Evolutionary conservation across 2,797 vertebrate genomes (phyloP), one percentile per base, ranked within the genome.

Genomic region (Craterocephalus amniculus): DNA sequence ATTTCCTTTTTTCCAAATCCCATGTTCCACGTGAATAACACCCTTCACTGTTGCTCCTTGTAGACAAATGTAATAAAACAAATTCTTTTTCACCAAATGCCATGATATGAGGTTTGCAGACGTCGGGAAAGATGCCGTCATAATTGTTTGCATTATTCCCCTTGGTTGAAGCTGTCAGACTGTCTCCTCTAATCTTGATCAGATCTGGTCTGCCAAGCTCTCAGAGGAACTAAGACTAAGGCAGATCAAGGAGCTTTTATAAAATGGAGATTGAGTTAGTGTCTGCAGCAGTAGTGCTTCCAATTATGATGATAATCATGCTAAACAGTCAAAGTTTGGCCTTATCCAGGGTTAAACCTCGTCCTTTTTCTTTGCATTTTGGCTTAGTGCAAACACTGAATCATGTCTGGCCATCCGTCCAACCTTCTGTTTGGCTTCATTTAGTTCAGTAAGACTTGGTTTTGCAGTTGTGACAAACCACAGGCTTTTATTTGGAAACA

Each of bases 401-500:
- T 45, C 43, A 20, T 45, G n/a, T 27, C 7, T 29, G 11, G 40
- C 16, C 45, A 51, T 63, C 26, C 6, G 54, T 49, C n/a, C 31
- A 26, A 31, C 55, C 29, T 43, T n/a, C 34, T 58, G 32, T 67
- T 64, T 66, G 48, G 66, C 20, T 22, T 48, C 16, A 4, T 7
- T 26, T 52, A 29, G 29, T 62, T 70, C 54, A 34, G 6, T 29
- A 9, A 54, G 48, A 34, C 34, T 48, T 3, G 11, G 12, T 26
- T 74, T 70, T 78, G 48, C 45, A 67, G 20, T 66, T 40, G 65
- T 63, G 79, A 75, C 31, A 65, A 59, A 57, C 32, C 59, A 32
- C 63, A 75, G 63, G 62, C 63, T 65, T 63, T 61, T 62, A 61
- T 58, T 43, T 59, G 43, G 68, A 55, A 76, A 74, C 67, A 36